Base-by-base conservation (phyloP, 2,113 vertebrate species). In the Accipiter cooperii region DNA sequence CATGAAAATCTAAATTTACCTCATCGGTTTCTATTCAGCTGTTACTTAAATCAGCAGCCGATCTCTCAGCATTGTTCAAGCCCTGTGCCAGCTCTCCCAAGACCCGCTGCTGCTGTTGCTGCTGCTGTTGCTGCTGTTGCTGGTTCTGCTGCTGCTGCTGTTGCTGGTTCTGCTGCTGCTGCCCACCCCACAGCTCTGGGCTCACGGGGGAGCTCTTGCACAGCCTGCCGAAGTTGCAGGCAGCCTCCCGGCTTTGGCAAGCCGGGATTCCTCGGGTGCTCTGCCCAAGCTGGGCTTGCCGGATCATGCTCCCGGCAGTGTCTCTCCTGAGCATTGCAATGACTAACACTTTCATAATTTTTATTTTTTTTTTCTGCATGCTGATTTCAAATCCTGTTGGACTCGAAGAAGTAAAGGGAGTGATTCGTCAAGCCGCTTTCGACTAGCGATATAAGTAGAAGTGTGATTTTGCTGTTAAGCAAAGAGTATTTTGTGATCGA, bases 161-260 rank as follows among this genome's bases (percentile, higher is more conserved):
- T 8, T 26, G 51, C 25, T 26, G 14, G 5, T 52, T 14, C 26
- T 28, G 25, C 13, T 51, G 24, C 12, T 5, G 49, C 49, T 9
- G 49, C 51, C 58, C 60, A 5, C 29, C 1, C 29, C 40, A 3
- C 34, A 9, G 82, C 84, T 74, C 75, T 15, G 92, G 74, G 88
- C 97, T 96, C 95, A 95, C 61, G 97, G 81, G 96, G 97, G 97
- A 74, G 96, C 95, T 90, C 94, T 95, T 93, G 92, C 49, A 90
- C 92, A 92, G 90, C 5, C 78, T 71, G 87, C 92, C 28, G 20
- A 51, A 46, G 5, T 2, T 3, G 40, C 80, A 2, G 49, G 74
- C 75, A 4, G 18, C 26, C 44, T 46, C 76, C 63, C 0, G 63
- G 36, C 55, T 34, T 10, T 8, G 40, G 19, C 9, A 80, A 61